Evolutionary conservation across 2,888 invertebrate species (phyloP), one percentile per base, ranked within the genome.

Genomic region (Melieria omissa): DNA sequence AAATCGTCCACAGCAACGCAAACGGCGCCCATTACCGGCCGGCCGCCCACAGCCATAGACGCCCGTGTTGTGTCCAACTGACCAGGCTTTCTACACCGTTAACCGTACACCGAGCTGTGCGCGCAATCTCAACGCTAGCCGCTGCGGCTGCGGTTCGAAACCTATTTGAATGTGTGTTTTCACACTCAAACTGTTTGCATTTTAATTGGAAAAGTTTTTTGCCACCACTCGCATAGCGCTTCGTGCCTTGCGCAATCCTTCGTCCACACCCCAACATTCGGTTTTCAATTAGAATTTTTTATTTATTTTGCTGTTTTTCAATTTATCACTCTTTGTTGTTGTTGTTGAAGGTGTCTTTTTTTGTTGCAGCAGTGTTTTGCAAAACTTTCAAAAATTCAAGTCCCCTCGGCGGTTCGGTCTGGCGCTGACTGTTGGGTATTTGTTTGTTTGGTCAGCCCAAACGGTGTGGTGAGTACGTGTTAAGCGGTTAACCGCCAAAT

Each of bases 161-260:
- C 29, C 29, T 29, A 29, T 29, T 29, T 29, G 29, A 29, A 29
- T 29, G 29, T 29, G 29, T 29, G 29, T 71, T 63, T 64, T 65
- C 61, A 63, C 68, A 66, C 65, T 29, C 29, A 29, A 60, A 61
- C 49, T 73, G 62, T 69, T 73, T 66, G 65, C 58, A 58, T 73
- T 69, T 74, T 74, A 74, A 74, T 74, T 74, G 74, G 71, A 74
- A 74, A 74, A 74, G 62, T 74, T 74, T 74, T 44, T 61, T 61
- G 4, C 12, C 60, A 60, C 10, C 58, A 62, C 8, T 58, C 14
- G 41, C 8, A 41, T 8, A 9, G 42, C 58, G 29, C 45, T 29
- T 47, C 42, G 8, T 47, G n/a, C 47, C 49, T 14, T 16, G 6
- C 57, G 10, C 29, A 29, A 29, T 29, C 29, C 29, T 29, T 29